These are phyloP conservation scores for Drosophila ercepeae DNA, from an alignment of 1,140 invertebrate genomes.

Conservation along the genomic window DNA sequence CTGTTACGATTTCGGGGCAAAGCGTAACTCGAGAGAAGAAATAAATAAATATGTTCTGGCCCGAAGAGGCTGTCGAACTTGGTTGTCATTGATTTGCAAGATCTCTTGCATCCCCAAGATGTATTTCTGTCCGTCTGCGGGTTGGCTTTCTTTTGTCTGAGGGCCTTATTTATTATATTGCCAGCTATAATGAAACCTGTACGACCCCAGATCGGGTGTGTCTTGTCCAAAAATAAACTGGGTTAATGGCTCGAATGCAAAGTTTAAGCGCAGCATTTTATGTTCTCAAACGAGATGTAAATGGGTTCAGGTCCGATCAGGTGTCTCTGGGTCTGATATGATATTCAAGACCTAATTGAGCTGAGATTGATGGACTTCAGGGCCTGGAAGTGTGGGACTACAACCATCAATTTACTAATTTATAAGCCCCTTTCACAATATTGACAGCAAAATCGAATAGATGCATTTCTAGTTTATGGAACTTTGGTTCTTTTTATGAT, in stretches of 20 bases:
- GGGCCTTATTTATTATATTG: slow-evolving; percentile 54
- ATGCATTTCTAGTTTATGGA: slow-evolving; percentile 31
- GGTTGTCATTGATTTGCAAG: slow-evolving; percentile 63
- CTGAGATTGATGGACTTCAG: slow-evolving; percentile 27
- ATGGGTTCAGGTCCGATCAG: slow-evolving; percentile 31
- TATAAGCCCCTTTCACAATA: slow-evolving; percentile 13
- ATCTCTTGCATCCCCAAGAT: slow-evolving; percentile 52
- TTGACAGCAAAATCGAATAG: slow-evolving; percentile 10
- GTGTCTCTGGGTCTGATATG: slow-evolving; percentile 14
- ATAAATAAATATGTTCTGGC: slow-evolving; percentile 6
- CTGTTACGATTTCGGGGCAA: slow-evolving; percentile 44
- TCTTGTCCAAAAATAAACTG: slow-evolving; percentile 64
- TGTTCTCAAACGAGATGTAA: slow-evolving; percentile 48
- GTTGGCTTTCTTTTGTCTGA: slow-evolving; percentile 58
- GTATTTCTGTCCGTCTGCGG: slow-evolving; percentile 45
- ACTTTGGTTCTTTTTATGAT: not conserved
- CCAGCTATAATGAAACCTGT: slow-evolving; percentile 12
- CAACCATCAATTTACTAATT: slow-evolving; percentile 30
- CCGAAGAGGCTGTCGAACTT: slow-evolving; percentile 24
- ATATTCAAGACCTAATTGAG: slow-evolving; percentile 28
- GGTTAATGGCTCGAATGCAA: slow-evolving; percentile 66
- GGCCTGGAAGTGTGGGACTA: slow-evolving; percentile 9
- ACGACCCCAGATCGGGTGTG: slow-evolving; percentile 53
- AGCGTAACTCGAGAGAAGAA: slow-evolving; percentile 23
- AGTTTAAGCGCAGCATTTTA: slow-evolving; percentile 57